Evolutionary conservation across 2,888 invertebrate genomes (phyloP).

Genomic region (Polymixis flavicincta): DNA sequence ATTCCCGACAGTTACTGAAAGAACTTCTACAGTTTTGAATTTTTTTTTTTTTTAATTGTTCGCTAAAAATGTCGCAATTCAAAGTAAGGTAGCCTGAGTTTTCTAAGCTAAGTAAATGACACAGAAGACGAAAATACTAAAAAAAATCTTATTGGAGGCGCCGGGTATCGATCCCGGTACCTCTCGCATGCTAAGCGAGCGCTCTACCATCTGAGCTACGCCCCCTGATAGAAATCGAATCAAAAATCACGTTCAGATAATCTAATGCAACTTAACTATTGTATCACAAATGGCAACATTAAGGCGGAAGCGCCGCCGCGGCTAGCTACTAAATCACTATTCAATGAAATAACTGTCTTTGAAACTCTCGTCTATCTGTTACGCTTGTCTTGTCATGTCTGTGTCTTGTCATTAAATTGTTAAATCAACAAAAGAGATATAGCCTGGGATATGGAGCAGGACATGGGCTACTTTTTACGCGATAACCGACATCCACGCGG

Average conservation of each 20-base stretch:
- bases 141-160: conserved; percentile 34
- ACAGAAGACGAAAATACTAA: background rate
- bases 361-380: too few species aligned
- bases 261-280: background rate
- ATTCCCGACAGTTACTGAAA: background rate
- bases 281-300: conserved; percentile 6
- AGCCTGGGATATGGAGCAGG: too few species aligned
- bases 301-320: too few species aligned
- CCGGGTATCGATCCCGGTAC: conserved; percentile 86
- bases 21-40: background rate
- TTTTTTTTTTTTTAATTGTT: too few species aligned
- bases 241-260: conserved; percentile 4
- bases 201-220: conserved; percentile 87
- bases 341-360: too few species aligned
- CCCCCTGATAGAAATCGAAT: conserved; percentile 46
- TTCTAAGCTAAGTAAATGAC: background rate
- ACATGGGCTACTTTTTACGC: too few species aligned
- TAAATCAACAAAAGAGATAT: too few species aligned
- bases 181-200: conserved; percentile 89
- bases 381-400: too few species aligned
- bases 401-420: too few species aligned
- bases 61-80: background rate
- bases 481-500: too few species aligned
- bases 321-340: too few species aligned
- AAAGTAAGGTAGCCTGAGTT: background rate